phyloP scores from a whole-genome alignment of 35 echinoderm and acorn worm species.

The Holothuria glaberrima region DNA sequence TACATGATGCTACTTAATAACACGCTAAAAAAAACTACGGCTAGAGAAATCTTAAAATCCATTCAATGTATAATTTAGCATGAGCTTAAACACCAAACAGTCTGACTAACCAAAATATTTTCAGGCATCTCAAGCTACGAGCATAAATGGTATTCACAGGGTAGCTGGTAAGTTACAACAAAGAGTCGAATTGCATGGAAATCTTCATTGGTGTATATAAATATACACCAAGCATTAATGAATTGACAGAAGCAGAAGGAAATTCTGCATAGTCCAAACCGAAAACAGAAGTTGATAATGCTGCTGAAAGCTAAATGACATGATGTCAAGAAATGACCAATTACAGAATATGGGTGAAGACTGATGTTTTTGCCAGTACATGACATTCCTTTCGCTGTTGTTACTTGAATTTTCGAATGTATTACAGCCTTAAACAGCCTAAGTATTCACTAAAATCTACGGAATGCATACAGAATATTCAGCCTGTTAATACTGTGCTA shows the following conservation, averaged over 20 bases:
- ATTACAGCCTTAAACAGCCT: no score
- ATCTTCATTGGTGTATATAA: not conserved
- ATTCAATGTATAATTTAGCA: no score
- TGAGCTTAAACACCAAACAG: no score
- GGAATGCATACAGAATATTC: no score
- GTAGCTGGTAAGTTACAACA: not conserved
- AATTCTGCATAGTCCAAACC: not conserved
- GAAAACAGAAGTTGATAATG: not conserved
- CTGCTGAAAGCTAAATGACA: not conserved
- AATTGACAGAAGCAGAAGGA: not conserved
- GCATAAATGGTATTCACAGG: no score
- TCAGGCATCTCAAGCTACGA: no score
- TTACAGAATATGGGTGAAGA: not conserved
- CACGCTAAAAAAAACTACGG: no score
- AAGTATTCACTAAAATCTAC: not conserved
- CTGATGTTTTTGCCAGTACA: not conserved
- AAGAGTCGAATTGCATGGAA: not conserved
- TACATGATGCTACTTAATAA: no score
- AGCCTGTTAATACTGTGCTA: not conserved
- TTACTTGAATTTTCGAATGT: no score
- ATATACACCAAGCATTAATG: not conserved
- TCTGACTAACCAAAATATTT: no score
- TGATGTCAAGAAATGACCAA: not conserved
- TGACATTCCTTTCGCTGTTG: not conserved
- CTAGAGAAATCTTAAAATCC: no score